Base-by-base conservation (phyloP, 2,797 vertebrate genomes). In the Rachycentron canadum region DNA sequence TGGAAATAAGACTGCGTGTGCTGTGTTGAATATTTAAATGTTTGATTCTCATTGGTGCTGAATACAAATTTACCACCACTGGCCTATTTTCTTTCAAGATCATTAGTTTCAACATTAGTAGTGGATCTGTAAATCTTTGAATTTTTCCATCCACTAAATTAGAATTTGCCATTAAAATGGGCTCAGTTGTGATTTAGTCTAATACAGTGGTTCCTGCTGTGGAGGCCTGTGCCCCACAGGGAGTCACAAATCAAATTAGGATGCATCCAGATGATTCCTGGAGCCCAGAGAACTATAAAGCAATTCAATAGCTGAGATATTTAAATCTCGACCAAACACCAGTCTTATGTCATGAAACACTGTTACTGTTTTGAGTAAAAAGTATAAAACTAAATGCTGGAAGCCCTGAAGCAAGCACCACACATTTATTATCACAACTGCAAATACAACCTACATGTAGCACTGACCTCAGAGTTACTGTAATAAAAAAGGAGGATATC, bases 21-120 rank as follows among this genome's bases (percentile, higher is more conserved):
- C 79, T 69, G 45, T 71, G 57, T 58, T 86, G 69, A 78, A 72
- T 86, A 77, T 84, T 79, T 58, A 65, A 63, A 56, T 26, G 4
- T 78, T 85, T 78, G 6, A 68, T 83, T 80, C 53, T 85, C 67
- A 50, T 45, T 73, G 40, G 26, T 52, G 61, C 65, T 58, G 26
- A 71, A 88, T 89, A 79, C 69, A 84, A 86, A 87, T 84, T 11
- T 63, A 40, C 52, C 10, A 58, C 45, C 23, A 64, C 26, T 79
- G 81, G 52, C 72, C 72, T 78, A 67, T 78, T 81, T 88, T 62
- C 40, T 61, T 50, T 83, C 25, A 34, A 32, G 73, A 76, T 77
- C 5, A 72, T 68, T 76, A 69, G 26, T 36, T 56, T 64, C 32
- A 72, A 73, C 43, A 76, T 77, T 50, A 65, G 55, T 34, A 9